Evolutionary conservation across 2,888 invertebrate species (phyloP), one percentile per base, ranked within the genome.

Genomic region (Melinaea menophilus): DNA sequence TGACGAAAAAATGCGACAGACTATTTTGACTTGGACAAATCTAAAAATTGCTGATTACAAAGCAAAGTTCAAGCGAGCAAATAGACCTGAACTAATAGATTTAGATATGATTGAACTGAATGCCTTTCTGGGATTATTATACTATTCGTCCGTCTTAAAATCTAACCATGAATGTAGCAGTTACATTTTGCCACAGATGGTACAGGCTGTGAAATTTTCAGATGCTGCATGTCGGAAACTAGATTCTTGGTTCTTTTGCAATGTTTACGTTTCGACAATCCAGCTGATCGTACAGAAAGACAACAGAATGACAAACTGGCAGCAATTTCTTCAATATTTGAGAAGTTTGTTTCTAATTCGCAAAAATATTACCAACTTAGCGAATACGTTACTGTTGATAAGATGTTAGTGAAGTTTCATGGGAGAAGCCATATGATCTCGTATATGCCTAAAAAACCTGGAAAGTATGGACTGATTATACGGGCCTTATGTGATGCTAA

Each of bases 171-270:
- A 56, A 56, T 13, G 4, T 41, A 41, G 37, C 0, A 56, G 56
- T 41, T 56, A 4, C 4, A 45, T 56, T 70, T 68, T 60, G 70
- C 68, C 45, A 62, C 46, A 12, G 70, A 73, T 68, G 70, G 73
- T 13, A 72, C 71, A 46, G 71, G 70, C 4, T 56, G 68, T 56
- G 71, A 72, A 56, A 72, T 71, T 65, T 72, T 72, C 58, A 69
- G 67, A n/a, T n/a, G n/a, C n/a, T n/a, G n/a, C n/a, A n/a, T n/a
- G n/a, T n/a, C n/a, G n/a, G n/a, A n/a, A n/a, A n/a, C n/a, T n/a
- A n/a, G n/a, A n/a, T n/a, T n/a, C n/a, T n/a, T n/a, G n/a, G n/a
- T n/a, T n/a, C n/a, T n/a, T n/a, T n/a, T 59, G 22, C 3, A 55
- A 5, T 60, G 51, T 11, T 13, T 51, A 11, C 46, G 46, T 13